Evolutionary conservation across 2,113 vertebrate genomes (phyloP).

Genomic region (Arvicanthis niloticus): DNA sequence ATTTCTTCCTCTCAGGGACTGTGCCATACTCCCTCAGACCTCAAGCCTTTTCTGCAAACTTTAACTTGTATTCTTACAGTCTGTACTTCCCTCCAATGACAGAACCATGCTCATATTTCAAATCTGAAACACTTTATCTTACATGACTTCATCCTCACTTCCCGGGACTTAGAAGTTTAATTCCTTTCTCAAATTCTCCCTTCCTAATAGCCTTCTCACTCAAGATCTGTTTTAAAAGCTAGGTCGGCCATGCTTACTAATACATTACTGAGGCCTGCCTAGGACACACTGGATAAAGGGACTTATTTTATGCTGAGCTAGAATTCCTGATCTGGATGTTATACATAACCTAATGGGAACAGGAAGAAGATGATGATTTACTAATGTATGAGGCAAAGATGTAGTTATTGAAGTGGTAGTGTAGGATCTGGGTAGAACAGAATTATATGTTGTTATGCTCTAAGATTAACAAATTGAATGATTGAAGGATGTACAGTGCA

Average conservation of each 20-base stretch:
- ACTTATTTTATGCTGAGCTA: not conserved
- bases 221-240: not conserved
- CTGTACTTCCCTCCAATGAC: not conserved
- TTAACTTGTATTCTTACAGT: not conserved
- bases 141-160: not conserved
- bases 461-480: constrained; percentile 36
- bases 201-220: not conserved
- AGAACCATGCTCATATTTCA: not conserved
- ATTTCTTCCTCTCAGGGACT: not conserved
- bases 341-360: not conserved
- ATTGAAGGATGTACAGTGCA: not conserved
- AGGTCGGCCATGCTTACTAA: not conserved
- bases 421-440: not conserved
- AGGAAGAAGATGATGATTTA: not conserved
- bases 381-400: constrained; percentile 37
- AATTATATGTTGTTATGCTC: not conserved
- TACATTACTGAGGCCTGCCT: not conserved
- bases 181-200: not conserved
- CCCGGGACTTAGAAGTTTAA: not conserved
- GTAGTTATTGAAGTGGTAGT: not conserved
- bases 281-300: not conserved
- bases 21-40: not conserved
- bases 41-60: not conserved
- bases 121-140: not conserved
- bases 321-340: constrained; percentile 28